Base-by-base conservation (phyloP, 2,113 vertebrate species). In the Cisticola juncidis region DNA sequence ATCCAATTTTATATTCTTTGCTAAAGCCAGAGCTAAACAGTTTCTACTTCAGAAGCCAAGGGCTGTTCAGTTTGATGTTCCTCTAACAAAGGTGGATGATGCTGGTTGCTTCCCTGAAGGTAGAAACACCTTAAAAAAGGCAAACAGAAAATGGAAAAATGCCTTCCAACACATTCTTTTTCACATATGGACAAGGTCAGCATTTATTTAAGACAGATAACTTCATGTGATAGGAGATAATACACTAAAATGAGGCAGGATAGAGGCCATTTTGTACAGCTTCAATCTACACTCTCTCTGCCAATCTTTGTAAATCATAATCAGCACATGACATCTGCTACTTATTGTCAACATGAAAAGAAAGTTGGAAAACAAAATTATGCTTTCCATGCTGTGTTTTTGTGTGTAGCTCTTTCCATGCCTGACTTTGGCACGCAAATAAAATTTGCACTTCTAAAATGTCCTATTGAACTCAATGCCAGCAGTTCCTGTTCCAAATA, bases 301-400 rank as follows among this genome's bases (percentile, higher is more conserved):
- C 77, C 91, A 94, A 20, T 54, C 50, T 83, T 69, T 6, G 4
- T 71, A 81, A 57, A 89, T 79, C 74, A 60, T 87, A 94, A 95
- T 94, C 70, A 91, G 28, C 35, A 42, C 38, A 82, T 87, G 92
- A 85, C 53, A 94, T 95, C 81, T 95, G 78, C 35, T 92, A 61
- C 78, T 87, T 92, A 76, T 58, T 58, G 18, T 86, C 66, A 91
- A 82, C 58, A 89, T 56, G 50, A 92, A 85, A 76, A 51, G 40
- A 69, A 87, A 40, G 24, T 42, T 91, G 73, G 61, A 94, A 91
- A 92, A 76, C 64, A 92, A 86, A 91, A 68, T 45, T 5, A 56
- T 60, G 22, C 3, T 94, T 91, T 82, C 56, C 60, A 61, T 86
- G 50, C 21, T 88, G 31, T 85, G 51, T 74, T 86, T 95, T 73